Conservation (phyloP, 2,888 invertebrate species). For the Steromphala cineraria region DNA sequence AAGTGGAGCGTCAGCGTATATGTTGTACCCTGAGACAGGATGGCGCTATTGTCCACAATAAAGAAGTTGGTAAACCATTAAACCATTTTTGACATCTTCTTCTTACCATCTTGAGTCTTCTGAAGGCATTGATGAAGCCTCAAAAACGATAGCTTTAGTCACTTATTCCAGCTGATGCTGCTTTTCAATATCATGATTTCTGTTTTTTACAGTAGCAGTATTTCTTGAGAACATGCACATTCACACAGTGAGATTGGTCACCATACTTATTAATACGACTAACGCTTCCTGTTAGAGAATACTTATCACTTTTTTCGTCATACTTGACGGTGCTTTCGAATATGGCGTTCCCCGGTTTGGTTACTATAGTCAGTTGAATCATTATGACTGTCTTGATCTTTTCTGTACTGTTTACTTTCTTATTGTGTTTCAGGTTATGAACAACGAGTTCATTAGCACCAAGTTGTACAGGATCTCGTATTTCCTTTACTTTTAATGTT, state of each 20-base stretch:
- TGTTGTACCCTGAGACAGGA: too few relatives aligned
- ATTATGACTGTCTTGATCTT: neutral
- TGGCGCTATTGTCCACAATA: too few relatives aligned
- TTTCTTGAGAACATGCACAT: neutral
- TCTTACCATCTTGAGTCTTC: too few relatives aligned
- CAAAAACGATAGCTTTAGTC: too few relatives aligned
- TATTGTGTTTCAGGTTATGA: neutral
- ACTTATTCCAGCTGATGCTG: too few relatives aligned
- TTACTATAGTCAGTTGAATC: conserved; percentile 9
- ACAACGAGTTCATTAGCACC: neutral
- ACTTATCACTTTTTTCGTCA: neutral
- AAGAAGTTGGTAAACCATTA: too few relatives aligned
- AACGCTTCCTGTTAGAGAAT: neutral
- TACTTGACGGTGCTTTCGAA: conserved; percentile 27
- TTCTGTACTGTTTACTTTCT: neutral
- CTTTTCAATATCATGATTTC: too few relatives aligned
- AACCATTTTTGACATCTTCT: too few relatives aligned
- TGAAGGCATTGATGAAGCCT: too few relatives aligned
- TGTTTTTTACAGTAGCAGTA: neutral
- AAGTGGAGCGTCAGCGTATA: too few relatives aligned
- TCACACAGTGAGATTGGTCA: neutral
- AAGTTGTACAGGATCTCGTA: neutral
- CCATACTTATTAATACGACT: neutral
- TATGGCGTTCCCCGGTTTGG: neutral
- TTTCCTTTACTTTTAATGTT: neutral